A percentile compares a stretch with the other conserved stretches of the same genome.
Conservation (phyloP, 2,113 vertebrate genomes). For the Notarius lentiginosus region DNA sequence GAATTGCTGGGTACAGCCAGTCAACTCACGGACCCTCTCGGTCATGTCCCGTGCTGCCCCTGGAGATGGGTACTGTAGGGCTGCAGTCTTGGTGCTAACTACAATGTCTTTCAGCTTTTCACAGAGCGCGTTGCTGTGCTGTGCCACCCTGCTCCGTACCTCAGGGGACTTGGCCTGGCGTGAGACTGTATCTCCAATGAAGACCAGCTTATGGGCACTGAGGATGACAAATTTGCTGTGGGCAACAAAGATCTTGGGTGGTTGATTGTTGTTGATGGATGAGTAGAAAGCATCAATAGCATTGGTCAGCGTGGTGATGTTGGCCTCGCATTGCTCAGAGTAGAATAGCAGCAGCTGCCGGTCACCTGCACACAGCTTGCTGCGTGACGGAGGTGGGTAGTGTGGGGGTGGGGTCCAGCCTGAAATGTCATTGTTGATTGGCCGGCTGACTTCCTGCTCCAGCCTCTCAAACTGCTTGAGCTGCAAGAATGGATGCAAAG, state of each 20-base stretch:
- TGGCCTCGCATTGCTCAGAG: slow-evolving; percentile 92
- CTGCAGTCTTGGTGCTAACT: slow-evolving; percentile 88
- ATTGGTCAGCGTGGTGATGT: slow-evolving; percentile 88
- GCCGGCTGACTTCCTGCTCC: slow-evolving; percentile 89
- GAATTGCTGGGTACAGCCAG: slow-evolving; percentile 91
- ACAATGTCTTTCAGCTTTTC: slow-evolving; percentile 96
- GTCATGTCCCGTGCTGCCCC: slow-evolving; percentile 88
- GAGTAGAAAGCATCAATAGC: slow-evolving; percentile 92
- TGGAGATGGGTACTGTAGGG: slow-evolving; percentile 89
- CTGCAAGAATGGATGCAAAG: slow-evolving; percentile 62
- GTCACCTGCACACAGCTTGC: slow-evolving; percentile 77
- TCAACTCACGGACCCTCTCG: slow-evolving; percentile 87
- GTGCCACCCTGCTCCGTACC: slow-evolving; percentile 84
- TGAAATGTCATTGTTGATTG: slow-evolving; percentile 91
- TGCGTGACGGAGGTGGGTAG: slow-evolving; percentile 65
- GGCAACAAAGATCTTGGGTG: slow-evolving; percentile 94
- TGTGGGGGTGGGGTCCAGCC: slow-evolving; percentile 84
- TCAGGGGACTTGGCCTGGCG: slow-evolving; percentile 91
- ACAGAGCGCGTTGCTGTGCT: slow-evolving; percentile 92
- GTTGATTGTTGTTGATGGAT: slow-evolving; percentile 88
- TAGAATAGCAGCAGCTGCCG: slow-evolving; percentile 95
- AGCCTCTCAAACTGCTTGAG: slow-evolving; percentile 95
- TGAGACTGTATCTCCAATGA: slow-evolving; percentile 94
- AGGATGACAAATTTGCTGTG: slow-evolving; percentile 99
- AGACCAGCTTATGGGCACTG: slow-evolving; percentile 95